Evolutionary conservation across 2,888 invertebrate species (phyloP), one percentile per base, ranked within the genome.

Genomic region (Sepiola atlantica): DNA sequence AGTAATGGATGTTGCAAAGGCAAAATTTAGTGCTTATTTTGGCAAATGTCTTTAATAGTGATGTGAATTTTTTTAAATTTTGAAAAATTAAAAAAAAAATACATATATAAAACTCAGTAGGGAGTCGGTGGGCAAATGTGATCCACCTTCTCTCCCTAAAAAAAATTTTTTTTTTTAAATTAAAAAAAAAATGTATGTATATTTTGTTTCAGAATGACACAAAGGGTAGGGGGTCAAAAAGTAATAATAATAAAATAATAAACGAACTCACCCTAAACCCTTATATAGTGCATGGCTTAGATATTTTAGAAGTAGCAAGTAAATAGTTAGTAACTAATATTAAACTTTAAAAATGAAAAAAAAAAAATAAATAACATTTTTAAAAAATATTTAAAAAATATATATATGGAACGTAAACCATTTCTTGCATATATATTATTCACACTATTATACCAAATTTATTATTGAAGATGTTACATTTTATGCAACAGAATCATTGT

Each of bases 371-470:
- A 77, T 77, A 77, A 77, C n/a, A 77, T 77, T 77, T n/a, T 16
- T 1, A 77, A 77, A 77, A 77, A 1, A 61, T 28, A 28, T 61
- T 16, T 16, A 77, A 77, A 77, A 77, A 77, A 77, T 77, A 61
- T 61, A 77, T 77, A 77, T n/a, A 77, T 77, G 77, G 77, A 77
- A 77, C 14, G 77, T 77, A 77, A 77, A 77, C 12, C n/a, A 32
- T 77, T 77, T 77, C 77, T 77, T 77, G 77, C 77, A 77, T 77
- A 77, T 77, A 77, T 77, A 77, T 77, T 77, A n/a, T 77, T 77
- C n/a, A 77, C n/a, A n/a, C n/a, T 77, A 77, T 77, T 77, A 77
- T 77, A 77, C n/a, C 77, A 77, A 77, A 77, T 77, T 77, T 32
- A 77, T 77, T 32, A 77, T 77, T 77, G 77, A 77, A 77, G n/a